A percentile compares a stretch with the other conserved stretches of the same genome.
Evolutionary conservation across 2,113 vertebrate species (phyloP).

Genomic region (Gopherus evgoodei): DNA sequence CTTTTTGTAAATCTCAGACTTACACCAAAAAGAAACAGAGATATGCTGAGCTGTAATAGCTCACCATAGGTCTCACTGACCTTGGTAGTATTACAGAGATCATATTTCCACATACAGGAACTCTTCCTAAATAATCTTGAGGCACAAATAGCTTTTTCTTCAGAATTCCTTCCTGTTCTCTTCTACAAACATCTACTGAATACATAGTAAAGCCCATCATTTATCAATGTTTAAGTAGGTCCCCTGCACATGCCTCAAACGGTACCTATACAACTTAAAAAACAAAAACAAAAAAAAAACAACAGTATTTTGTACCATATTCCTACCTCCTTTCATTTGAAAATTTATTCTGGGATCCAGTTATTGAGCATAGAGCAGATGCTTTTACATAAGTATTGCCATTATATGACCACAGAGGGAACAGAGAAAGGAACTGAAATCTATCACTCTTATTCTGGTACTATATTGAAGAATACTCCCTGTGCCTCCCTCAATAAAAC

Average conservation of each 20-base stretch:
- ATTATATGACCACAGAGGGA: neutral
- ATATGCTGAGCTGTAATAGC: neutral
- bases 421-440: neutral
- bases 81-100: neutral
- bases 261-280: neutral
- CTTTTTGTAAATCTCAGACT: neutral
- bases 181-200: neutral
- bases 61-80: neutral
- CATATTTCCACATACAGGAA: neutral
- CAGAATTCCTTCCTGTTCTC: neutral
- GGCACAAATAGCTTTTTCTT: neutral
- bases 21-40: neutral
- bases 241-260: neutral
- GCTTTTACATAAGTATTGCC: neutral
- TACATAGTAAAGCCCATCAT: neutral
- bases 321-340: neutral
- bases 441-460: neutral
- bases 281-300: neutral
- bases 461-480: neutral
- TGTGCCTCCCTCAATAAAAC: neutral
- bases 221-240: neutral
- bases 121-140: neutral
- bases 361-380: neutral
- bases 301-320: neutral
- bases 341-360: neutral